These are phyloP conservation scores for Poecilia wingei DNA, from an alignment of 2,797 vertebrate genomes.

Conservation along the genomic window DNA sequence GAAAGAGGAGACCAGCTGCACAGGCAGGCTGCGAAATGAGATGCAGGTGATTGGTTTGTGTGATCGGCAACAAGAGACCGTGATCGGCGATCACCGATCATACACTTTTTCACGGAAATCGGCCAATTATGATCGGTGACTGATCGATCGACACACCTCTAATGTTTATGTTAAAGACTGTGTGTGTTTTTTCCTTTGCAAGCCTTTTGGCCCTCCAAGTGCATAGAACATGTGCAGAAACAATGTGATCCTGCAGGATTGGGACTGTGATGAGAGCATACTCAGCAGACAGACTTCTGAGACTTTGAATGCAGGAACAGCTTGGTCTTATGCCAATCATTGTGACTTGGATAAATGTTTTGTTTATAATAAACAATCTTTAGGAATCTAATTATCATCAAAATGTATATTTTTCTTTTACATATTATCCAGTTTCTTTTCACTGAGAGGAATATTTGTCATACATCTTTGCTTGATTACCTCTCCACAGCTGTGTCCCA, in stretches of 20 bases:
- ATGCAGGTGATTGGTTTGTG: no score
- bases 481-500: constrained; percentile 75
- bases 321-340: constrained; percentile 16
- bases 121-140: no score
- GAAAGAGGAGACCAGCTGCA: no score
- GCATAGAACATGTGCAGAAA: background rate
- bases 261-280: background rate
- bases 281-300: background rate
- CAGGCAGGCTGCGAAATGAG: no score
- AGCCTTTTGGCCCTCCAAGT: background rate
- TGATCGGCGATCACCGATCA: no score
- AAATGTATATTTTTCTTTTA: constrained; percentile 13
- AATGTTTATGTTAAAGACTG: background rate
- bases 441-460: constrained; percentile 41
- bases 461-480: constrained; percentile 37
- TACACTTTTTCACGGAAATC: no score
- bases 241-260: background rate
- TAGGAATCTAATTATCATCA: constrained; percentile 13
- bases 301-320: background rate
- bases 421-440: constrained; percentile 21
- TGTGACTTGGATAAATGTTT: constrained; percentile 22
- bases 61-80: no score
- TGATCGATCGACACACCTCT: no score
- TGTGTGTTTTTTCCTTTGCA: background rate
- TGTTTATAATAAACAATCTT: constrained; percentile 21